These are phyloP conservation scores for Hucho hucho DNA, from an alignment of 2,113 vertebrate species.

Conservation along the genomic window DNA sequence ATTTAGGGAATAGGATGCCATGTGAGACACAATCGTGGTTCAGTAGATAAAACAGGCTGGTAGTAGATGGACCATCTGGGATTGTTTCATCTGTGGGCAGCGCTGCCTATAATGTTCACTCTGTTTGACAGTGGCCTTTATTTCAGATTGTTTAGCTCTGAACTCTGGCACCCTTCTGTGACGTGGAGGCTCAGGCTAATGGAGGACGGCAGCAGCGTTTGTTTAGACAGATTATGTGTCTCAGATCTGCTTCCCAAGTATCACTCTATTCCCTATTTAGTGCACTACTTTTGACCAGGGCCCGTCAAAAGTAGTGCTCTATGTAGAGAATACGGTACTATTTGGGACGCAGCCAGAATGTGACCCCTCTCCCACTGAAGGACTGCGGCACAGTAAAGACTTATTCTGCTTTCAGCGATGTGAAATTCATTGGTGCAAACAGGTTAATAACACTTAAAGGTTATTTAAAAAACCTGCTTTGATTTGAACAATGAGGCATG, in stretches of 20 bases:
- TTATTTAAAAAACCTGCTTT: no score
- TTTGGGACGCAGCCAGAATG: no score
- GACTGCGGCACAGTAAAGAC: no score
- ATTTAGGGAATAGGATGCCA: not conserved
- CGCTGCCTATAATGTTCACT: constrained; percentile 29
- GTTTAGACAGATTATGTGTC: constrained; percentile 39
- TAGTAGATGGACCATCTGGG: constrained; percentile 35
- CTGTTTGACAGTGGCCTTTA: constrained; percentile 33
- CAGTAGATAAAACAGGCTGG: constrained; percentile 1
- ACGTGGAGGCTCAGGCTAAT: constrained; percentile 41
- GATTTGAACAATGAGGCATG: no score
- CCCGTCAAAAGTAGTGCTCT: no score
- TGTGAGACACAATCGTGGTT: not conserved
- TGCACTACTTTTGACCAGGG: no score
- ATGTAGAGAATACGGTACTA: no score
- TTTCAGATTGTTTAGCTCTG: constrained; percentile 38
- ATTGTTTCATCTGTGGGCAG: constrained; percentile 23
- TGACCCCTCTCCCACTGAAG: no score
- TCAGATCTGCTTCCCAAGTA: constrained; percentile 37
- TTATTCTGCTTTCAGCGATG: no score
- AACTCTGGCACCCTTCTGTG: constrained; percentile 43
- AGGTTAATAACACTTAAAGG: no score
- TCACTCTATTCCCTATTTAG: not conserved
- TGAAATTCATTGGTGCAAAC: no score
- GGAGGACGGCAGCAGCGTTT: constrained; percentile 36